Conservation (phyloP, 1,140 invertebrate species). For the Augochlora pura region DNA sequence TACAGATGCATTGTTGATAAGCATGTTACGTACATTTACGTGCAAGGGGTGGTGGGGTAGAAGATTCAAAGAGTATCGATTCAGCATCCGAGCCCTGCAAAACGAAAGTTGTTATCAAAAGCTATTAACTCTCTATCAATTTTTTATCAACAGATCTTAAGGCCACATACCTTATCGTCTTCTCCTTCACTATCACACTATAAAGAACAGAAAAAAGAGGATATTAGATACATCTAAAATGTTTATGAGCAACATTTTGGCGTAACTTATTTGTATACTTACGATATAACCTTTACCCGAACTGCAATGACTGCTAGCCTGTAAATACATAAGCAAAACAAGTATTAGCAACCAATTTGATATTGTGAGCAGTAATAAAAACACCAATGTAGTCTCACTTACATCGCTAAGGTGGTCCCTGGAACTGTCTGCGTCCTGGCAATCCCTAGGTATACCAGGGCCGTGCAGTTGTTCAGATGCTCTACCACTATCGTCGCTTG, state of each 20-base stretch:
- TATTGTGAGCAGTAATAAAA: not conserved
- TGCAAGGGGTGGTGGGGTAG: slow-evolving; percentile 82
- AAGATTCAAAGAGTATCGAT: slow-evolving; percentile 87
- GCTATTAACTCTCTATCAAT: not conserved
- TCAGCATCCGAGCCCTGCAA: slow-evolving; percentile 86
- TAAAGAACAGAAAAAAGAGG: slow-evolving; percentile 69
- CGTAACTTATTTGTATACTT: slow-evolving; percentile 81
- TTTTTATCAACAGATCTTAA: not conserved
- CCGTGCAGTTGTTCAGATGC: slow-evolving; percentile 88
- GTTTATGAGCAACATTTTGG: not conserved
- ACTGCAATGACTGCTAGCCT: slow-evolving; percentile 92
- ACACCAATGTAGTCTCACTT: slow-evolving; percentile 74
- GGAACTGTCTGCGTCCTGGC: slow-evolving; percentile 87
- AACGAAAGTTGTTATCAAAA: slow-evolving; percentile 6
- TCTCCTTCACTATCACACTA: slow-evolving; percentile 95
- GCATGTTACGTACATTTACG: slow-evolving; percentile 80
- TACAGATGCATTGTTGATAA: not conserved
- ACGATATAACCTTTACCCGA: slow-evolving; percentile 94
- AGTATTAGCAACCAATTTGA: not conserved
- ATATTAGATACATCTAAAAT: slow-evolving; percentile 2
- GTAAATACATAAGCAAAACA: slow-evolving; percentile 74
- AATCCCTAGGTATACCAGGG: slow-evolving; percentile 85
- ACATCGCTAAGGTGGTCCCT: slow-evolving; percentile 90
- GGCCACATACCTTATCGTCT: slow-evolving; percentile 88
- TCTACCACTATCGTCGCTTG: slow-evolving; percentile 88